Evolutionary conservation across 2,888 invertebrate species (phyloP), one percentile per base, ranked within the genome.

Genomic region (Ophonus ardosiacus): DNA sequence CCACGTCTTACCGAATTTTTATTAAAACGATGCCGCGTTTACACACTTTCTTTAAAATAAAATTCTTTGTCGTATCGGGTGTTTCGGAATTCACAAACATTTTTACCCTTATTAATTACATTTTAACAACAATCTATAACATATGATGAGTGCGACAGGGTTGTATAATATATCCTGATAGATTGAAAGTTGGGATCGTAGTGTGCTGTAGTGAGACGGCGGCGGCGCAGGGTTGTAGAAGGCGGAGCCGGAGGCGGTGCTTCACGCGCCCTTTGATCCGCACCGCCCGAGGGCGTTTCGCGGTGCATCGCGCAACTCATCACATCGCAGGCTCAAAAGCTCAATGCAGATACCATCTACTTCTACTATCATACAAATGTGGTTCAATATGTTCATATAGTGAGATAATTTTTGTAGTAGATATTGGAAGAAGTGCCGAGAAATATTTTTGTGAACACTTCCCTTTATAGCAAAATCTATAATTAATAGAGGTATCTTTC

Each of bases 201-300:
- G 38, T 68, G 38, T 38, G 38, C 6, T 63, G 63, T 7, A 13
- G 65, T n/a, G 43, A 51, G 71, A 10, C 24, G 57, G 24, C 59
- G 59, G 78, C 78, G 57, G 57, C 80, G 43, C 10, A 63, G 83
- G 78, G n/a, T 51, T 59, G 40, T 78, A 31, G 43, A 78, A 31
- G 84, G 84, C 84, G 84, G 84, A 65, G 78, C 38, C 78, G 84
- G 56, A 43, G 84, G 84, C 84, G 84, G 84, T 43, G 18, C 84
- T 40, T 15, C 31, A 43, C 76, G 76, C 84, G 84, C 84, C 84
- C 84, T 84, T 84, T 84, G 84, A 84, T 84, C 84, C 78, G 61
- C 61, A 31, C 59, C 78, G 84, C 84, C 78, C 78, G 65, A 43
- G 56, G 83, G 74, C 74, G 71, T 74, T 43, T 15, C 71, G 83